phyloP scores from a whole-genome alignment of 2,888 invertebrate genomes.

The Mesoligia furuncula region DNA sequence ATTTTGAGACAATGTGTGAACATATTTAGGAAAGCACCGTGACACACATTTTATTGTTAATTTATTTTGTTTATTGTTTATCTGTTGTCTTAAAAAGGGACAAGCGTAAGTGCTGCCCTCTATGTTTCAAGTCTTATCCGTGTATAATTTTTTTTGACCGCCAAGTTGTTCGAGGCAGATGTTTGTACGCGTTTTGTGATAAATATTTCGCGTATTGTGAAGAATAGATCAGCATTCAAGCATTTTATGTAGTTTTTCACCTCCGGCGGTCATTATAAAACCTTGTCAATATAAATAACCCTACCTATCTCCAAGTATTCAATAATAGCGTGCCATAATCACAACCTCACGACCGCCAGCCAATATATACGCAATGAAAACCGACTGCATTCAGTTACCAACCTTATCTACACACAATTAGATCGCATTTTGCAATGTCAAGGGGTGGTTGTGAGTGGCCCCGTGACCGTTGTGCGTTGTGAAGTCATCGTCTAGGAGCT shows the following conservation, averaged over 20 bases:
- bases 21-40: constrained; percentile 50
- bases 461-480: constrained; percentile 87
- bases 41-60: constrained; percentile 33
- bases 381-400: constrained; percentile 69
- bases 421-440: constrained; percentile 86
- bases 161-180: background rate
- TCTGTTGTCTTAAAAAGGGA: constrained; percentile 2
- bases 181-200: background rate
- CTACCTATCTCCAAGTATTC: constrained; percentile 48
- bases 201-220: background rate
- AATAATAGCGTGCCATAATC: constrained; percentile 60
- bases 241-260: background rate
- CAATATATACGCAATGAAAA: constrained; percentile 81
- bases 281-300: constrained; percentile 46
- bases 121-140: constrained; percentile 40
- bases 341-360: constrained; percentile 71
- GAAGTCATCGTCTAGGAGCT: constrained; percentile 81
- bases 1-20: constrained; percentile 44
- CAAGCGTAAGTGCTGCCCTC: constrained; percentile 39
- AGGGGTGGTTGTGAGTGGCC: constrained; percentile 77
- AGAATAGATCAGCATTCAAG: background rate
- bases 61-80: background rate
- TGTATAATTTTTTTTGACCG: constrained; percentile 33
- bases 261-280: constrained; percentile 31
- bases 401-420: constrained; percentile 73